Evolutionary conservation across 2,113 vertebrate genomes (phyloP), one percentile per base, ranked within the genome.

Genomic region (Percina caprodes): DNA sequence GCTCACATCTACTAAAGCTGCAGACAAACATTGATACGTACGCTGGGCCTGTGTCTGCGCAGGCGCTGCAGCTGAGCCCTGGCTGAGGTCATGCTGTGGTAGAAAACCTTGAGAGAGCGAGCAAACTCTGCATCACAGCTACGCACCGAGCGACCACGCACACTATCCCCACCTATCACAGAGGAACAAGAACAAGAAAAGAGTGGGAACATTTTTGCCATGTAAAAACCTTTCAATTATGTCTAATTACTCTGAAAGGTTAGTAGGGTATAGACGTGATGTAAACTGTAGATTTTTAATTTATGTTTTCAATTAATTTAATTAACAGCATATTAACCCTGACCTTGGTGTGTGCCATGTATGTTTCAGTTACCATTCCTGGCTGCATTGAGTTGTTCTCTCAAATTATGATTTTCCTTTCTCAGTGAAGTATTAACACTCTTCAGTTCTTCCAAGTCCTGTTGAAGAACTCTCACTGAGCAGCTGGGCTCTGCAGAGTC

Each of bases 101-200:
- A 97, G 94, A 97, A 97, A 62, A 92, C 92, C 80, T 97, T 97
- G 0, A 97, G 95, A 9, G 96, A 95, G 35, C 92, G 96, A 62
- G 96, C 96, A 56, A 97, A 95, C 58, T 97, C 96, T 26, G 93
- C 94, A 63, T 97, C 96, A 0, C 92, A 96, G 90, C 95, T 94
- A 56, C 88, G 90, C 24, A 90, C 66, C 0, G 48, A 61, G 1
- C 92, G 92, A 42, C 82, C 76, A 2, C 74, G 92, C 0, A 15
- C 71, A 24, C 77, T 61, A 21, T 91, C 93, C 3, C 60, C 80
- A 13, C 89, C 95, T 95, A 18, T 59, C 39, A 61, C 67, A 23
- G 26, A n/a, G 33, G 19, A 45, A n/a, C n/a, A n/a, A 42, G 51
- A 45, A 56, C 33, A 2, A 21, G 21, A 1, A 12, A 42, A 11